Percentiles rank a stretch among this genome's conserved stretches.
Conservation (phyloP, 2,888 invertebrate genomes). For the Aphodius sticticus region DNA sequence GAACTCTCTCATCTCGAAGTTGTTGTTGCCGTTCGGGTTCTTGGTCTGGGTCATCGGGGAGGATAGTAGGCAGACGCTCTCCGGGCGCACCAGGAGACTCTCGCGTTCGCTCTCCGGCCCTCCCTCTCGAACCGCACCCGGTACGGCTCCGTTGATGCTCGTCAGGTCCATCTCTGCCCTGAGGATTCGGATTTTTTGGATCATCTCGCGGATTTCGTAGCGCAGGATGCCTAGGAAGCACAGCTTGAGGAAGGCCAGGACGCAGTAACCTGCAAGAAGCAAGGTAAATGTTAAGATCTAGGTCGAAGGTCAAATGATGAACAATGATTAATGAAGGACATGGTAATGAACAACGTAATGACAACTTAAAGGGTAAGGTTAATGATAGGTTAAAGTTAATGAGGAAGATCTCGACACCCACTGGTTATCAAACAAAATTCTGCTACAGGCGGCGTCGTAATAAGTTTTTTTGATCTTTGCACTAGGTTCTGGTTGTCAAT, state of each 20-base stretch:
- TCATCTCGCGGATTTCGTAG: conserved; percentile 90
- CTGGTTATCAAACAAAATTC: no score
- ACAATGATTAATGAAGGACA: no score
- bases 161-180: conserved; percentile 70
- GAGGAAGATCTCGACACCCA: no score
- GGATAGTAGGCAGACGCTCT: conserved; percentile 60
- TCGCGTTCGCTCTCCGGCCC: conserved; percentile 67
- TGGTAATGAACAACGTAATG: no score
- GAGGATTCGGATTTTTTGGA: conserved; percentile 86
- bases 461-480: no score
- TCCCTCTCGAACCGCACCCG: conserved; percentile 59
- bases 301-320: no score
- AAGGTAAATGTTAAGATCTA: no score
- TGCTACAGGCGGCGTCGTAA: no score
- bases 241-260: conserved; percentile 87
- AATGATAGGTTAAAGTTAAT: no score
- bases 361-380: no score
- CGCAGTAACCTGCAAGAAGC: conserved; percentile 73
- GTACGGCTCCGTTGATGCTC: conserved; percentile 67
- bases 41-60: conserved; percentile 59
- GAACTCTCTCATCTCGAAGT: conserved; percentile 81
- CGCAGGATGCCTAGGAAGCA: conserved; percentile 88
- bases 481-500: no score
- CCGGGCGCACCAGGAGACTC: conserved; percentile 65
- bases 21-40: conserved; percentile 79